phyloP scores from a whole-genome alignment of 2,113 vertebrate genomes.

The Crotalus viridis region DNA sequence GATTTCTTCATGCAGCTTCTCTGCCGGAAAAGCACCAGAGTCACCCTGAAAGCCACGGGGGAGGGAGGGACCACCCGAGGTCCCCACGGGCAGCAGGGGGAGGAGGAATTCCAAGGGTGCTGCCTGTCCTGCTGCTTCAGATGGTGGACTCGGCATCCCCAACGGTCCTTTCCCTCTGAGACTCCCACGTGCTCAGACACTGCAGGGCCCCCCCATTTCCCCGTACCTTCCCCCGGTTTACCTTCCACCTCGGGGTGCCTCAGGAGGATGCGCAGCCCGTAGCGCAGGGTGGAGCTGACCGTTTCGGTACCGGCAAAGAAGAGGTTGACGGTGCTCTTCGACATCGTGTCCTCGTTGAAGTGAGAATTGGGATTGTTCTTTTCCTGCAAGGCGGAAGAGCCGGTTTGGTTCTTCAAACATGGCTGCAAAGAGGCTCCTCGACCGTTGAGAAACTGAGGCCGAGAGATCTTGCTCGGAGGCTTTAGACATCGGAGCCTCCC shows the following conservation, averaged over 20 bases:
- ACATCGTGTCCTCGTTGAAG: constrained; percentile 60
- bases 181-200: rapidly evolving
- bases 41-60: rapidly evolving
- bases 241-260: constrained; percentile 59
- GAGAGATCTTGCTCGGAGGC: neutral
- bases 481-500: neutral
- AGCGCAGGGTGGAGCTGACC: constrained; percentile 54
- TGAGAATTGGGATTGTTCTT: constrained; percentile 49
- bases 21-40: neutral
- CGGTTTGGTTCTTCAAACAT: neutral
- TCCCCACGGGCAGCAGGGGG: neutral
- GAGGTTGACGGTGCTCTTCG: constrained; percentile 61
- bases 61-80: neutral
- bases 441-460: neutral
- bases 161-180: neutral
- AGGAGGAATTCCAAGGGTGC: neutral
- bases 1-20: constrained; percentile 45
- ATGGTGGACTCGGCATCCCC: no score
- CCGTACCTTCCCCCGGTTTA: neutral
- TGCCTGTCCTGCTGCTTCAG: neutral
- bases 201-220: no score
- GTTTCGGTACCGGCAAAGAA: constrained; percentile 63
- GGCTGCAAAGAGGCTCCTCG: neutral
- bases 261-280: constrained; percentile 53
- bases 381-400: constrained; percentile 35